phyloP scores from a whole-genome alignment of 1,140 invertebrate genomes.

The Popillia japonica region DNA sequence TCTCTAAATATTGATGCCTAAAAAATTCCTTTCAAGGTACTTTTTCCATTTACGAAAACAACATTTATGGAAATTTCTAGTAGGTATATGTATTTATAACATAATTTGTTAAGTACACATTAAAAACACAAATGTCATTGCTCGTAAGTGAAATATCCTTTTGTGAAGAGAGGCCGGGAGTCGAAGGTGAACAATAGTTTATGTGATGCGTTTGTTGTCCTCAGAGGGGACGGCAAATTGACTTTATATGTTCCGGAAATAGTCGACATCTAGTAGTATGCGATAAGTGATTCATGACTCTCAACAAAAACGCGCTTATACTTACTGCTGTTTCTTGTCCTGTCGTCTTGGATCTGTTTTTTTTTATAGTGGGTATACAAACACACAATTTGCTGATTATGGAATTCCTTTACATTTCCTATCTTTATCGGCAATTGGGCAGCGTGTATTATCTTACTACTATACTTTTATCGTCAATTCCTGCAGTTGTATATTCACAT shows the following conservation, averaged over 20 bases:
- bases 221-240: constrained; percentile 35
- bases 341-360: not conserved
- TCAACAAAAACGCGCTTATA: constrained; percentile 3
- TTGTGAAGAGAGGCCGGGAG: not conserved
- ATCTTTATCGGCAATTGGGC: not conserved
- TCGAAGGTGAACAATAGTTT: constrained; percentile 32
- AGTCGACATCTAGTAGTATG: constrained; percentile 30
- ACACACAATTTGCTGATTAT: not conserved
- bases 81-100: too few species aligned
- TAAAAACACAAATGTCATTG: constrained; percentile 16
- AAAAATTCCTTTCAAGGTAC: not conserved
- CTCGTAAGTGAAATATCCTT: constrained; percentile 16
- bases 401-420: not conserved
- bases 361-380: not conserved
- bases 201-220: constrained; percentile 16
- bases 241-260: constrained; percentile 38
- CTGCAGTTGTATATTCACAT: too few species aligned
- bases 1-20: not conserved
- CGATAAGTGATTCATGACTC: constrained; percentile 37
- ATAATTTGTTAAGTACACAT: not conserved
- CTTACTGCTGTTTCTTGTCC: constrained; percentile 22
- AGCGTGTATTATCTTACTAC: too few species aligned
- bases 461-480: too few species aligned
- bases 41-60: not conserved
- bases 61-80: too few species aligned